Evolutionary conservation across 2,888 invertebrate species (phyloP), one percentile per base, ranked within the genome.

Genomic region (Drosophila aldrichi): DNA sequence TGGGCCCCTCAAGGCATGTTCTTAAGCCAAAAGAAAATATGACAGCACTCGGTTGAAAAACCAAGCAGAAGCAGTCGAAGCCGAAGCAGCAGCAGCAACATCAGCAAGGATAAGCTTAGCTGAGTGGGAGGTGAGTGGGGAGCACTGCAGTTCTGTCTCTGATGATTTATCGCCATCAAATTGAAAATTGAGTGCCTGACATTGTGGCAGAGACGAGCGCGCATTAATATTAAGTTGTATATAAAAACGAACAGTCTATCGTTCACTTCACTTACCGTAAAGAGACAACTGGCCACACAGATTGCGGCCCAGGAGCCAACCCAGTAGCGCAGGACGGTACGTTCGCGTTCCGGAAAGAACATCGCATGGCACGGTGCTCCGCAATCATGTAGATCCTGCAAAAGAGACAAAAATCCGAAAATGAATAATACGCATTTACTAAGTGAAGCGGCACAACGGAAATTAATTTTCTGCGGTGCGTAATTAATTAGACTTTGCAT

Each of bases 271-370:
- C 82, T 83, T 86, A 93, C 95, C 70, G 97, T 97, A 93, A 99
- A 98, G 65, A 98, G 94, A 81, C 99, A 98, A 81, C 98, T 98
- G 5, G 96, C 94, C 43, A 97, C 95, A 92, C 99, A 99, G 51
- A 98, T 93, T 51, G 97, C 95, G 6, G 98, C 97, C 97, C 98
- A 98, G 56, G 97, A 96, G 58, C 98, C 97, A 77, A 99, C 97
- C 98, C 99, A 99, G 59, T 97, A 94, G 81, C 97, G 95, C 0
- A 98, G 95, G 91, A 98, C 97, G 55, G 95, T 95, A 67, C 96
- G 95, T 91, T 98, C 96, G 77, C 95, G 95, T 82, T 96, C 95
- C 60, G 95, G 96, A 92, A 98, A 98, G 93, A 98, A 98, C 96
- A 98, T 97, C 86, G 96, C 96, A 91, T 97, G 96, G 92, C 98